Evolutionary conservation across 2,888 invertebrate genomes (phyloP).

Genomic region (Leucania comma): DNA sequence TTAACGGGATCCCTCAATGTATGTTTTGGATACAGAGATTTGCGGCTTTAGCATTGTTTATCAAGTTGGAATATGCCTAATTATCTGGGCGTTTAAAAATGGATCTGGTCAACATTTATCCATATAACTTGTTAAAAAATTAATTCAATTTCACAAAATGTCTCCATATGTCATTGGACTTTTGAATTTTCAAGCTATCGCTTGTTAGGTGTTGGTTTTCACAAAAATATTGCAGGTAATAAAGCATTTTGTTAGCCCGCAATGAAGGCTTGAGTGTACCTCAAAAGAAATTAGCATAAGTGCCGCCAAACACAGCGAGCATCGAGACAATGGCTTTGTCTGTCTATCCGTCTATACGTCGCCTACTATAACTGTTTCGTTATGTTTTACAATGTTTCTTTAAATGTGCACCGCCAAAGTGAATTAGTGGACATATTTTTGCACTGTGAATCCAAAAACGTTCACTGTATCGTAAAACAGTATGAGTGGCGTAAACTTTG

Average conservation of each 20-base stretch:
- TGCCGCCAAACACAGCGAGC: constrained; percentile 82
- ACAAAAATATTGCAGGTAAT: constrained; percentile 80
- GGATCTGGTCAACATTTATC: not conserved
- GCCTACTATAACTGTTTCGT: constrained; percentile 80
- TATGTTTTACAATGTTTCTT: constrained; percentile 79
- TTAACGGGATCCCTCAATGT: constrained; percentile 59
- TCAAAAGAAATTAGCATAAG: constrained; percentile 89
- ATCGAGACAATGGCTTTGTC: constrained; percentile 88
- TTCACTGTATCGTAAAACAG: constrained; percentile 65
- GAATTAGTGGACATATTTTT: constrained; percentile 63
- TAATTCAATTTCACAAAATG: constrained; percentile 2
- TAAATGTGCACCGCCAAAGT: constrained; percentile 75
- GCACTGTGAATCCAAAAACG: constrained; percentile 66
- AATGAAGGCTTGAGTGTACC: constrained; percentile 80
- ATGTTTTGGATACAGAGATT: constrained; percentile 26
- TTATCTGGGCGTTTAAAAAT: too few relatives aligned
- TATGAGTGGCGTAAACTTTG: constrained; percentile 69
- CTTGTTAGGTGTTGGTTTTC: constrained; percentile 67
- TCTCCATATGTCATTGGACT: constrained; percentile 16
- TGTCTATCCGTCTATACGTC: constrained; percentile 82
- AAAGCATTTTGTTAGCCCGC: constrained; percentile 78
- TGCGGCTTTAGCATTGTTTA: constrained; percentile 37
- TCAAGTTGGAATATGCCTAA: constrained; percentile 1
- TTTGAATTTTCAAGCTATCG: constrained; percentile 53
- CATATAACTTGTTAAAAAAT: not conserved